These are phyloP conservation scores for Netelia inedita DNA, from an alignment of 2,888 invertebrate genomes.

Conservation along the genomic window DNA sequence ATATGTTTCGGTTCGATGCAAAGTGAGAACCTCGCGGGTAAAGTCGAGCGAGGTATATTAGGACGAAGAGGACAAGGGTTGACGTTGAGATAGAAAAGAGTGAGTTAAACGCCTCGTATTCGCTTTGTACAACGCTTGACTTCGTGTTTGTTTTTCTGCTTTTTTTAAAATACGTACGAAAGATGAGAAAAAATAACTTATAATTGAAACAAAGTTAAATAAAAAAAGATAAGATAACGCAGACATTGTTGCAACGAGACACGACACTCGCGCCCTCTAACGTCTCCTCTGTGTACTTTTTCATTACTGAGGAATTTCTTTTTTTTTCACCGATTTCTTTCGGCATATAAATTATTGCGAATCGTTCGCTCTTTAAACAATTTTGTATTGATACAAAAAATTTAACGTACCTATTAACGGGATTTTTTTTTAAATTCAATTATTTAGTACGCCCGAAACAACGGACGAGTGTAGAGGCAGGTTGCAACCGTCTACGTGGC, in stretches of 20 bases:
- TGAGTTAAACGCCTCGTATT: constrained; percentile 71
- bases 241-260: constrained; percentile 63
- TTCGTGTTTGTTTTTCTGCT: constrained; percentile 49
- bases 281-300: constrained; percentile 39
- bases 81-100: constrained; percentile 26
- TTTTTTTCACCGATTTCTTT: not conserved
- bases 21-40: constrained; percentile 16
- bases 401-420: too few relatives aligned
- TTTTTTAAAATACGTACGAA: constrained; percentile 4
- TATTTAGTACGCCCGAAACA: not conserved
- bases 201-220: not conserved
- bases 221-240: constrained; percentile 36
- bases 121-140: constrained; percentile 75
- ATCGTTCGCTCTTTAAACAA: too few relatives aligned
- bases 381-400: too few relatives aligned
- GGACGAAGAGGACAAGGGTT: too few relatives aligned
- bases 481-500: constrained; percentile 61
- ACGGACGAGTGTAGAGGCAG: constrained; percentile 52
- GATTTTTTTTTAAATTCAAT: too few relatives aligned
- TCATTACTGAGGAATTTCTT: not conserved
- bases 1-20: not conserved
- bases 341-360: not conserved
- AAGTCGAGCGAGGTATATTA: constrained; percentile 13
- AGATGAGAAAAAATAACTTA: constrained; percentile 18
- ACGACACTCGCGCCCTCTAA: constrained; percentile 29